Percentiles rank a stretch among this genome's conserved stretches.
Conservation (phyloP, 2,113 vertebrate genomes). For the Benitochromis conjunctus region DNA sequence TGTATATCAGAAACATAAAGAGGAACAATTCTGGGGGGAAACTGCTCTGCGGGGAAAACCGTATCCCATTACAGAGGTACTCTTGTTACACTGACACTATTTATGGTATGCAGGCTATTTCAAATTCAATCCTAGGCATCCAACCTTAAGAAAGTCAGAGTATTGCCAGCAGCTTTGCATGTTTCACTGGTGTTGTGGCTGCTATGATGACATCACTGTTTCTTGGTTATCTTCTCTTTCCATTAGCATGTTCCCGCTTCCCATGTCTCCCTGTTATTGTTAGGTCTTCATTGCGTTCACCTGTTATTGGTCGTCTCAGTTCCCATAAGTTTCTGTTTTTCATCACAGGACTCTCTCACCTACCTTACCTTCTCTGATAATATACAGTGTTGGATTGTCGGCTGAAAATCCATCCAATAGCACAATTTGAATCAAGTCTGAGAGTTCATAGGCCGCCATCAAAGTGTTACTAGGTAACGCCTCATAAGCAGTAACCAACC, state of each 20-base stretch:
- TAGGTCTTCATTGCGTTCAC: not conserved
- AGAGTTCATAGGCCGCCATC: not conserved
- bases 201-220: not conserved
- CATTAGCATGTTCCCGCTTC: not conserved
- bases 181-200: not conserved
- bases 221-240: not conserved
- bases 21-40: not conserved
- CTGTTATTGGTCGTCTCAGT: not conserved
- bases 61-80: not conserved
- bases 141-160: not conserved
- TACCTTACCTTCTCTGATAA: not conserved
- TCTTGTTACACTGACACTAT: not conserved
- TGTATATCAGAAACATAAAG: not conserved
- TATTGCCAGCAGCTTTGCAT: not conserved
- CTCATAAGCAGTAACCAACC: not conserved
- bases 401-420: not conserved
- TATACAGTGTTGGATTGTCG: not conserved
- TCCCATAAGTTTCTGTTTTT: not conserved
- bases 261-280: not conserved
- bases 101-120: not conserved
- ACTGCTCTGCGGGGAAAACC: conserved; percentile 11
- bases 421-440: not conserved
- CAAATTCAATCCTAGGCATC: not conserved
- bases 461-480: not conserved
- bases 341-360: not conserved